Evolutionary conservation across 2,113 vertebrate genomes (phyloP).

Genomic region (Mellivora capensis): DNA sequence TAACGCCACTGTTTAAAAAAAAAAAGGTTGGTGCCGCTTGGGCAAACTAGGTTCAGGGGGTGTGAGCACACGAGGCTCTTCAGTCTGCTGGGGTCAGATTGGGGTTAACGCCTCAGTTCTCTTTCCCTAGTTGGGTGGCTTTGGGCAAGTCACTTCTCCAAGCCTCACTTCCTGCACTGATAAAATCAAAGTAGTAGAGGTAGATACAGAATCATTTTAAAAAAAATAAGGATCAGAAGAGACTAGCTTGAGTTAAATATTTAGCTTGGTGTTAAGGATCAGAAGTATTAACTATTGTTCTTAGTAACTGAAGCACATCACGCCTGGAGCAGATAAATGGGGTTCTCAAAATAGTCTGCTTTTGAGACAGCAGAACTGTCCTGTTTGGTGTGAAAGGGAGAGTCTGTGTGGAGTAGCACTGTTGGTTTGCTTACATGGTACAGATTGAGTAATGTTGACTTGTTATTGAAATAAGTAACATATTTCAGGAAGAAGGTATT

Average conservation of each 20-base stretch:
- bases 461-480: not conserved
- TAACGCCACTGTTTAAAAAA: not conserved
- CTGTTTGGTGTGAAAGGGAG: not conserved
- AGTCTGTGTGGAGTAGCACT: not conserved
- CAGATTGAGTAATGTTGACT: not conserved
- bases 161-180: not conserved
- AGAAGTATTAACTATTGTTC: not conserved
- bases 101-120: not conserved
- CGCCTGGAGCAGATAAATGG: not conserved
- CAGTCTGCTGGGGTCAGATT: not conserved
- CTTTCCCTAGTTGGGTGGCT: not conserved
- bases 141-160: not conserved
- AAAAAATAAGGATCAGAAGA: not conserved
- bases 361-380: not conserved
- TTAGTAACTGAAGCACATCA: not conserved
- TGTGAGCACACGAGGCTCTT: not conserved
- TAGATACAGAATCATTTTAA: not conserved
- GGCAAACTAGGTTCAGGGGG: not conserved
- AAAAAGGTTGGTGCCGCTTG: not conserved
- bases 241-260: not conserved
- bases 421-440: not conserved
- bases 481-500: not conserved
- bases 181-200: not conserved
- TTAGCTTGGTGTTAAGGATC: not conserved
- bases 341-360: not conserved